Evolutionary conservation across 2,888 invertebrate genomes (phyloP), one percentile per base, ranked within the genome.

Genomic region (Melanchra persicariae): DNA sequence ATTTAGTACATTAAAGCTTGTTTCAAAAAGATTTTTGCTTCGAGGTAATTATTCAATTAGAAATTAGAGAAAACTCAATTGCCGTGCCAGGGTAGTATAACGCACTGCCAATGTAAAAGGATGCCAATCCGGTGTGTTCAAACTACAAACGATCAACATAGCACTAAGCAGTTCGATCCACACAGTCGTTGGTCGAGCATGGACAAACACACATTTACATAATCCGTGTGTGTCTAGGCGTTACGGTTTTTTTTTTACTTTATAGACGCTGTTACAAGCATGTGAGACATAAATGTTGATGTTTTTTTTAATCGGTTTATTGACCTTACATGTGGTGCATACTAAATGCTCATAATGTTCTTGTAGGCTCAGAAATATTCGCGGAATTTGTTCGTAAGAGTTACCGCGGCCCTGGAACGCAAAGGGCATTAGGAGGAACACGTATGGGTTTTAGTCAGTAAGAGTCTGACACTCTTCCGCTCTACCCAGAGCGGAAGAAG

Each of bases 151-250:
- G 40, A 58, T 64, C 57, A 34, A 26, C 54, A 52, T 17, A 26
- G n/a, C 47, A 49, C 12, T 69, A 34, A 43, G 22, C 45, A 40
- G 45, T 59, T 49, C 37, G 61, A 58, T 51, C 49, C 45, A 77
- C 63, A 61, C 17, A n/a, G 55, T 19, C 30, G 52, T 55, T 61
- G 54, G 63, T 72, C 64, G 62, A 54, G 79, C 79, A 30, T 79
- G 54, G 24, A 51, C 51, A 52, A 30, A 7, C 67, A 63, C 19
- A n/a, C 34, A n/a, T 80, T 65, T 65, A 64, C 79, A 82, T 82
- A 82, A 82, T 68, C 49, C 34, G 54, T 51, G 65, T 79, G 79
- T 67, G 82, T 67, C 67, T 78, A 82, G 73, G 30, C 66, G 72
- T 60, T 55, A 79, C 78, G 59, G 55, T 5, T 26, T 45, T 37